Evolutionary conservation across 2,888 invertebrate genomes (phyloP), one percentile per base, ranked within the genome.

Genomic region (Merodon equestris): DNA sequence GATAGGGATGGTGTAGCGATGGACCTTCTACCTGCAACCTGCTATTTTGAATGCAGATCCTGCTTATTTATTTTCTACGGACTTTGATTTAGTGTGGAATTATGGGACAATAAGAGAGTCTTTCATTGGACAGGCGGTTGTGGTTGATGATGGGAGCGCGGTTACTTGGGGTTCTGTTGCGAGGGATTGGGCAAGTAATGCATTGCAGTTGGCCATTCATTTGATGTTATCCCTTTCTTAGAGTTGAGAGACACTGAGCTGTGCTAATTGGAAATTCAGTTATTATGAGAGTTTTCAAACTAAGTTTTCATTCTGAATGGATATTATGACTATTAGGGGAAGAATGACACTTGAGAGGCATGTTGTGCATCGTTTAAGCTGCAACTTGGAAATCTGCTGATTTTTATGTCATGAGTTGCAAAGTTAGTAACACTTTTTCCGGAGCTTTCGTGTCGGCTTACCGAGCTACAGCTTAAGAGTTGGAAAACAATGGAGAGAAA

Each of bases 181-280:
- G 17, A 7, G 15, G 14, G 40, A 9, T n/a, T 44, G 15, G 10
- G 9, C 13, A 5, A 27, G 56, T 14, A 19, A 56, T 13, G 14
- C 27, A 44, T 57, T 57, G 9, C 13, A 45, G 15, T 34, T 13
- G 34, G 57, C 34, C 34, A 57, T 57, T 57, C 57, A 57, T 57
- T 57, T 12, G 44, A 45, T 57, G 27, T 44, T 27, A 57, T 44
- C 57, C 44, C 44, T 50, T 40, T 36, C 44, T 57, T 45, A 17
- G 15, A 57, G 57, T 45, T 44, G 44, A 0, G 27, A 56, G 38
- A 64, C 47, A 45, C 4, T 54, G 19, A 45, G 44, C 14, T 38
- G 18, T 45, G 19, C 54, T 64, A 64, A 64, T 64, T 64, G 45
- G 45, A 54, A 47, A 54, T 54, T 54, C 45, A 45, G 7, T 38